Conservation (phyloP, 2,888 invertebrate species). For the Polymixis flavicincta region DNA sequence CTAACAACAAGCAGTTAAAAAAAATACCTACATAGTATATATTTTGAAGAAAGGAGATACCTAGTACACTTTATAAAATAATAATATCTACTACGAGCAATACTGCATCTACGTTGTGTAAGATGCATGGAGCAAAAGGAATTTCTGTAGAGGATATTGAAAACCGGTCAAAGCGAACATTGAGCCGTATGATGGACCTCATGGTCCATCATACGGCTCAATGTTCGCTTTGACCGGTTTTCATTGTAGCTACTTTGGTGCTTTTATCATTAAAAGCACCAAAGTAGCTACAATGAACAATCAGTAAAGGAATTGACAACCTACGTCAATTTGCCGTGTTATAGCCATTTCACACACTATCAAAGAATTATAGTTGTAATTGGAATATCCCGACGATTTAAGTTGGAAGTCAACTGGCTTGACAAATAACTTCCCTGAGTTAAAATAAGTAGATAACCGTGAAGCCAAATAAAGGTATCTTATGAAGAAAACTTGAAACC, state of each 20-base stretch:
- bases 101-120: constrained; percentile 7
- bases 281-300: neutral
- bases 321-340: neutral
- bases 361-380: neutral
- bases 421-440: too few relatives aligned
- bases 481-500: neutral
- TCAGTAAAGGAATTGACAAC: too few relatives aligned
- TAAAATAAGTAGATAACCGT: neutral
- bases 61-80: constrained; percentile 4
- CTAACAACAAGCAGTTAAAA: neutral
- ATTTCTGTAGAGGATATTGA: constrained; percentile 42
- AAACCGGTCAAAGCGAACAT: constrained; percentile 42
- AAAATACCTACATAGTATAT: constrained; percentile 10
- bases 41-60: constrained; percentile 19
- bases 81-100: constrained; percentile 8
- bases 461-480: neutral
- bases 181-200: too few relatives aligned
- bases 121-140: constrained; percentile 18
- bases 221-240: too few relatives aligned
- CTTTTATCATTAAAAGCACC: too few relatives aligned
- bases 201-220: too few relatives aligned
- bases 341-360: too few relatives aligned
- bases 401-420: neutral
- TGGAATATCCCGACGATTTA: too few relatives aligned
- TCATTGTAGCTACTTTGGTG: too few relatives aligned